Evolutionary conservation across 2,888 invertebrate genomes (phyloP).

Genomic region (Parthenolecanium corni): DNA sequence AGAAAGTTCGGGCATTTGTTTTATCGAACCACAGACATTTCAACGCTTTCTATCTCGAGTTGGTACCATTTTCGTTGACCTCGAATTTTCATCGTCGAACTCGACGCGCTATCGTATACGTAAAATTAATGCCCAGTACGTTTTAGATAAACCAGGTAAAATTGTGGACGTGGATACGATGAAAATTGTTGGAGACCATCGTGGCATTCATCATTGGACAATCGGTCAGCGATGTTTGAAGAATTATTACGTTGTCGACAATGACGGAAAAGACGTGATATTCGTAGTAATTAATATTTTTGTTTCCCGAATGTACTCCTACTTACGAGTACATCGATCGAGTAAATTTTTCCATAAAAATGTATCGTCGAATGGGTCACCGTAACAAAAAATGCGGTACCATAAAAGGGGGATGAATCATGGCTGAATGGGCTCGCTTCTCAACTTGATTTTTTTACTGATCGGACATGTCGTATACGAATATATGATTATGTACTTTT

Average conservation of each 20-base stretch:
- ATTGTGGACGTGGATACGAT: slow-evolving; percentile 76
- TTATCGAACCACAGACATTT: slow-evolving; percentile 83
- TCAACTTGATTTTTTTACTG: too few species aligned
- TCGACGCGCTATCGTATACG: too few species aligned
- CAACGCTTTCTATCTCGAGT: slow-evolving; percentile 61
- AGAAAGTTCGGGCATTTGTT: slow-evolving; percentile 93
- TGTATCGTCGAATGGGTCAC: too few species aligned
- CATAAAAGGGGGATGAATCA: too few species aligned
- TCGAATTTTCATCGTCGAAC: background rate
- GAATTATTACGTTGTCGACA: background rate
- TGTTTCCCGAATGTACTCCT: background rate
- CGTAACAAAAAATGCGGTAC: too few species aligned
- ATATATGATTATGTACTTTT: too few species aligned
- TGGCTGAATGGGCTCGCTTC: too few species aligned
- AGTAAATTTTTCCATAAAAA: too few species aligned
- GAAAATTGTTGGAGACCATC: slow-evolving; percentile 61
- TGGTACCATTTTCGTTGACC: background rate
- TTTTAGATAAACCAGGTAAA: slow-evolving; percentile 60
- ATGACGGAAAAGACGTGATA: background rate
- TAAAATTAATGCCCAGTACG: slow-evolving; percentile 46
- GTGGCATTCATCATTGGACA: slow-evolving; percentile 86
- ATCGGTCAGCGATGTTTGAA: slow-evolving; percentile 69
- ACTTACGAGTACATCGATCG: too few species aligned
- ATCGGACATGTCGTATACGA: too few species aligned
- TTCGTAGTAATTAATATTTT: background rate